A percentile compares a stretch with the other conserved stretches of the same genome.
These are phyloP conservation scores for Xenopus petersii DNA, from an alignment of 2,797 vertebrate genomes.

Conservation along the genomic window DNA sequence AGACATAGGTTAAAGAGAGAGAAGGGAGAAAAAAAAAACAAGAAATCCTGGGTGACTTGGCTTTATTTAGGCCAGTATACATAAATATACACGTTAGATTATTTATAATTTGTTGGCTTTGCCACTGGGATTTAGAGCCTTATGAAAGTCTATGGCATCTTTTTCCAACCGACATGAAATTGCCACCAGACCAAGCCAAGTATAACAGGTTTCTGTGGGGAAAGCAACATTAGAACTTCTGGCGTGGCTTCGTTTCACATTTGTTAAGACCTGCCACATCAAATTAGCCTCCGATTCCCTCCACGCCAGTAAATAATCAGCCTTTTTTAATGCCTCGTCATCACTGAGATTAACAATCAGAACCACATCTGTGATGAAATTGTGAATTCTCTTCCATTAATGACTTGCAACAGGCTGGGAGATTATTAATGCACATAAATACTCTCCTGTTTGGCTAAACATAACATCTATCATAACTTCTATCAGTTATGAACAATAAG, in stretches of 20 bases:
- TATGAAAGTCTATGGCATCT: conserved; percentile 1
- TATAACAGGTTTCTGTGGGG: conserved; percentile 31
- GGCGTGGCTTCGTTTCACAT: conserved; percentile 39
- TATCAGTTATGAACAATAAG: conserved; percentile 31
- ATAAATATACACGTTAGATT: too few species aligned
- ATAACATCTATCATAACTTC: conserved; percentile 29
- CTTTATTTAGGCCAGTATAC: too few species aligned
- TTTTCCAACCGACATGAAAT: conserved; percentile 38
- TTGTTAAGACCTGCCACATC: conserved; percentile 41
- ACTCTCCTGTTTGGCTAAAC: conserved; percentile 20
- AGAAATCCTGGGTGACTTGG: too few species aligned
- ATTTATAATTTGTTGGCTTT: not conserved
- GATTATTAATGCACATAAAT: conserved; percentile 28
- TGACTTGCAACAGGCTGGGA: conserved; percentile 9
- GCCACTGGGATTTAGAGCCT: conserved; percentile 27
- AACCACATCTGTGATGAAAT: conserved; percentile 26
- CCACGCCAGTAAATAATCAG: conserved; percentile 43
- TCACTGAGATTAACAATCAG: conserved; percentile 33
- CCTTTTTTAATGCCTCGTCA: conserved; percentile 35
- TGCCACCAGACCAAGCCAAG: conserved; percentile 30
- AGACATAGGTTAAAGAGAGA: too few species aligned
- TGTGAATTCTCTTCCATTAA: conserved; percentile 10
- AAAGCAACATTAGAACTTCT: conserved; percentile 36
- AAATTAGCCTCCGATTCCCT: conserved; percentile 44
- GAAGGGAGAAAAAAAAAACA: too few species aligned